Evolutionary conservation across 2,797 vertebrate species (phyloP), one percentile per base, ranked within the genome.

Genomic region (Oreochromis mossambicus): DNA sequence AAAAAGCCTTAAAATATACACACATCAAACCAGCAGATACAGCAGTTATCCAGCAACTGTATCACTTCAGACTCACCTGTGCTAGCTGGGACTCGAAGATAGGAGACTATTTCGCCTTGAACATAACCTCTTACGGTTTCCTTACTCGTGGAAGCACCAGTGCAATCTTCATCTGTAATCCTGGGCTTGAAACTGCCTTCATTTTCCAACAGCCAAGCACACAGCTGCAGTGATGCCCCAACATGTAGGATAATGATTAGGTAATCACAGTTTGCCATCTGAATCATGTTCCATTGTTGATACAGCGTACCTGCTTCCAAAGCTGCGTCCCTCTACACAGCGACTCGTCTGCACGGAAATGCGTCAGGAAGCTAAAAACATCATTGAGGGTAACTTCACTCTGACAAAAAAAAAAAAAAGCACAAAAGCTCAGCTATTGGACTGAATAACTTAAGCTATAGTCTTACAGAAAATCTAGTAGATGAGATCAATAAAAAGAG

Each of bases 291-390:
- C 48, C 15, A 38, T 21, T 14, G 36, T 54, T 8, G 7, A 13
- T 6, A 50, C 46, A 81, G 8, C 9, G 3, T 91, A 99, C 98
- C 98, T 97, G 96, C 81, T 89, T 93, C 98, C 98, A 99, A 10
- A 98, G 89, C 5, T 76, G 24, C 0, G 98, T 97, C 24, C 97
- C 97, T 88, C 97, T 96, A 77, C 96, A 95, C 17, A 99, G 93
- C 2, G 98, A 98, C 83, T 99, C 98, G 2, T 99, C 97, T 55
- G 95, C 94, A 87, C 95, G 96, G 86, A 99, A 96, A 87, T 96
- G 96, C 75, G 93, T 84, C 88, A 99, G 96, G 87, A 99, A 97
- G 83, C 91, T 93, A 66, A 98, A 96, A 80, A 98, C 41, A 50
- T 99, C 98, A 38, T 97, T 94, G 6, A 98, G 88, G 7, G 96